These are phyloP conservation scores for Caiman crocodilus DNA, from an alignment of 2,797 vertebrate species.

Conservation along the genomic window DNA sequence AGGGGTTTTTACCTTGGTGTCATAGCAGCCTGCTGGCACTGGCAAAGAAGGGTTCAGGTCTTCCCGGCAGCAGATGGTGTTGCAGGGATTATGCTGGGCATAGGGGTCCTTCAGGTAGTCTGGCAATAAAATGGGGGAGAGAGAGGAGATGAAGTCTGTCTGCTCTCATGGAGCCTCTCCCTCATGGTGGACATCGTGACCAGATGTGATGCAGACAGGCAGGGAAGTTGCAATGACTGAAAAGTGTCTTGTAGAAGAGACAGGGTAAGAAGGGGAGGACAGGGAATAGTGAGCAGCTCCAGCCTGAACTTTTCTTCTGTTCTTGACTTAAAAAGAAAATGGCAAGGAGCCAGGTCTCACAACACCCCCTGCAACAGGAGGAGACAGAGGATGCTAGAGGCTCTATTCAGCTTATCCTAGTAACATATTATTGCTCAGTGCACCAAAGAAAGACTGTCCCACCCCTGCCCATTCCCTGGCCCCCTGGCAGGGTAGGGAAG, in stretches of 20 bases:
- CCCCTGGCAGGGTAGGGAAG: background rate
- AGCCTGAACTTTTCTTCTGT: background rate
- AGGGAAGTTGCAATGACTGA: background rate
- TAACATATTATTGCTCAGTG: background rate
- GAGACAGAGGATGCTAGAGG: background rate
- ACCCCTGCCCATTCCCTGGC: background rate
- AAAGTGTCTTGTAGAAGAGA: background rate
- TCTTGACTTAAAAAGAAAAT: background rate
- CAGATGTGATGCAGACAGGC: background rate
- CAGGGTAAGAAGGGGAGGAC: background rate
- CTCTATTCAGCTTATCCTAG: background rate
- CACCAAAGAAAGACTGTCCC: background rate
- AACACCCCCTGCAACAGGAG: background rate
- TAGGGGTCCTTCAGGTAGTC: conserved; percentile 90
- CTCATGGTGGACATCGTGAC: background rate
- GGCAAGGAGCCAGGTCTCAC: background rate
- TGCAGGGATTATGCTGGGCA: conserved; percentile 88
- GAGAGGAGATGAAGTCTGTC: background rate
- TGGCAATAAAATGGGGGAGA: conserved; percentile 60
- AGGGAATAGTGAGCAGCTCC: background rate
- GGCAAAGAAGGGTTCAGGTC: conserved; percentile 85
- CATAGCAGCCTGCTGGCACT: conserved; percentile 89
- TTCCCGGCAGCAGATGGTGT: conserved; percentile 91
- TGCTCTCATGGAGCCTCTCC: background rate
- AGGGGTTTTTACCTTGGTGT: conserved; percentile 87